These are phyloP conservation scores for Alligator mississippiensis DNA, from an alignment of 2,113 vertebrate species.

Conservation along the genomic window DNA sequence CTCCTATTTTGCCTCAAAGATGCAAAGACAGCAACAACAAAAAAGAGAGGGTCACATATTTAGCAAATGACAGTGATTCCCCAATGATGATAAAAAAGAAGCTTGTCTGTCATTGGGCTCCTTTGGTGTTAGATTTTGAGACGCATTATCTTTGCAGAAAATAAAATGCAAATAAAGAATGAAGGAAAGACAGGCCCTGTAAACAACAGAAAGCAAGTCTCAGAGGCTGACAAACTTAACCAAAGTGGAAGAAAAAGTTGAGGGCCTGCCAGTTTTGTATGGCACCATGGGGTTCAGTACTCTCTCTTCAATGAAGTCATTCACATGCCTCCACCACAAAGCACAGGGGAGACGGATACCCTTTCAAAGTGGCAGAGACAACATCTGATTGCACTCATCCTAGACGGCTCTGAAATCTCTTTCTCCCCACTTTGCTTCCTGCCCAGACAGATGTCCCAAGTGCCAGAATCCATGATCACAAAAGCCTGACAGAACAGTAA, in stretches of 20 bases:
- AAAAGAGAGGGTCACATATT: background rate
- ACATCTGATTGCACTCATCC: background rate
- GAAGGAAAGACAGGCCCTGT: background rate
- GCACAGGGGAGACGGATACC: background rate
- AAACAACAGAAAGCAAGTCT: constrained; percentile 26
- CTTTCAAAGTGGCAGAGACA: background rate
- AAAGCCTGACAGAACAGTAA: background rate
- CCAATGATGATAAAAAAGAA: constrained; percentile 30
- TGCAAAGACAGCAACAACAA: background rate
- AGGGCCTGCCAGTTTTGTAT: background rate
- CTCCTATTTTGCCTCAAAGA: background rate
- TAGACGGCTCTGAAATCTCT: background rate
- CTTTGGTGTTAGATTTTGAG: constrained; percentile 27
- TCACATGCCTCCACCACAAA: accelerated
- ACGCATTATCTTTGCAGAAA: constrained; percentile 14
- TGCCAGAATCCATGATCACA: background rate
- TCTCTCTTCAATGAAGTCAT: background rate
- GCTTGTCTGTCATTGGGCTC: constrained; percentile 32
- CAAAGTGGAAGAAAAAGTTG: background rate
- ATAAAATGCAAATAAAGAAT: background rate
- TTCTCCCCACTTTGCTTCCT: background rate
- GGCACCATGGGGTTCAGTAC: background rate
- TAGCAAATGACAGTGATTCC: constrained; percentile 36
- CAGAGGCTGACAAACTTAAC: background rate
- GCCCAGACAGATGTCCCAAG: background rate